Conservation (phyloP, 2,888 invertebrate species). For the Drosophila anomalata region DNA sequence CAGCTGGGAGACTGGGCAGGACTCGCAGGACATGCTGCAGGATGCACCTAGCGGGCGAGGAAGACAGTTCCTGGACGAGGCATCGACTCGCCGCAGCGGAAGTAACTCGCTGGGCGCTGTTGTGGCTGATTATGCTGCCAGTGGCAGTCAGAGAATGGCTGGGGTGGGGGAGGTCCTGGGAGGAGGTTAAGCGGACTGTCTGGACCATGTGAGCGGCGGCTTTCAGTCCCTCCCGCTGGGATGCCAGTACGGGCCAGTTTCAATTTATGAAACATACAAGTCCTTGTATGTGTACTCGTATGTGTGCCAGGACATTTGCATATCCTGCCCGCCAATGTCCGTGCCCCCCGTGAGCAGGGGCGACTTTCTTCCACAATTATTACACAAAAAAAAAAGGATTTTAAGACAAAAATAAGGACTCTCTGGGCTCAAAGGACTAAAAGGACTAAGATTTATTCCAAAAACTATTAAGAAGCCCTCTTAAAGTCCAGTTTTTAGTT, state of each 20-base stretch:
- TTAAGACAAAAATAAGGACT: neutral
- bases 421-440: too few relatives aligned
- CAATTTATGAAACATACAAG: constrained; percentile 46
- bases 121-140: constrained; percentile 82
- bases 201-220: constrained; percentile 38
- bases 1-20: constrained; percentile 44
- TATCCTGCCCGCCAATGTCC: constrained; percentile 1
- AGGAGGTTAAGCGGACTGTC: constrained; percentile 10
- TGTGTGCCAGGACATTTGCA: neutral
- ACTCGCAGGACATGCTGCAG: constrained; percentile 61
- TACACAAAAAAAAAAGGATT: neutral
- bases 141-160: constrained; percentile 43
- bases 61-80: constrained; percentile 33
- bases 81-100: constrained; percentile 78
- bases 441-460: too few relatives aligned
- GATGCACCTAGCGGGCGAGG: constrained; percentile 65
- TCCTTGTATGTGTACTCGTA: neutral
- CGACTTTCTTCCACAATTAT: neutral
- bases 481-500: too few relatives aligned
- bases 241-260: constrained; percentile 42
- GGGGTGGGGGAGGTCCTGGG: neutral
- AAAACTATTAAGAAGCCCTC: too few relatives aligned
- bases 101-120: constrained; percentile 80
- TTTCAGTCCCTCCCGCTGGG: constrained; percentile 53
- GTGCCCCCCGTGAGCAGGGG: constrained; percentile 34